Conservation (phyloP, 2,888 invertebrate species). For the Deilephila porcellus region DNA sequence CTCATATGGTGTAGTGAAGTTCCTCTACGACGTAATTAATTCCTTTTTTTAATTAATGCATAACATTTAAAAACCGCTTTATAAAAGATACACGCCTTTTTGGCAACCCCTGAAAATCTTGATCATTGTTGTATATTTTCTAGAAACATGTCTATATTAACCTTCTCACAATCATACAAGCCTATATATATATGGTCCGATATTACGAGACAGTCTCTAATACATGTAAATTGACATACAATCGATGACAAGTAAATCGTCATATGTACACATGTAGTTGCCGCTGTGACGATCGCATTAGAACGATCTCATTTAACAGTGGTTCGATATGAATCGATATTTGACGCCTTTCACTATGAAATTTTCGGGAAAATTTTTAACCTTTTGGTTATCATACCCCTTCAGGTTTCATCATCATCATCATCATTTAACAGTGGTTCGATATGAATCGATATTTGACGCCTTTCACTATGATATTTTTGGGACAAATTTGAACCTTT, state of each 20-base stretch:
- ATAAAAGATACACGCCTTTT: too few species aligned
- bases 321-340: background rate
- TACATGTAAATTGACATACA: background rate
- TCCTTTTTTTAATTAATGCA: too few species aligned
- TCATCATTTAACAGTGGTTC: background rate
- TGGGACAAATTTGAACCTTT: background rate
- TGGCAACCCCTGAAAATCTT: too few species aligned
- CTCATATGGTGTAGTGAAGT: too few species aligned
- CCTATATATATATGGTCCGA: too few species aligned
- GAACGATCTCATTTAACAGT: constrained; percentile 16
- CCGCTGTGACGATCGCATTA: background rate
- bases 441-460: constrained; percentile 6
- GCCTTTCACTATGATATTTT: constrained; percentile 19
- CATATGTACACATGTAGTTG: constrained; percentile 9
- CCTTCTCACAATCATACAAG: too few species aligned
- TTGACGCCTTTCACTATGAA: constrained; percentile 27
- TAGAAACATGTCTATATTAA: too few species aligned
- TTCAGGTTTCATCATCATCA: too few species aligned
- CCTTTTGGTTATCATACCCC: background rate
- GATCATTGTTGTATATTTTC: too few species aligned
- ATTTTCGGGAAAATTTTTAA: background rate
- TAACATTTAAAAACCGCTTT: too few species aligned
- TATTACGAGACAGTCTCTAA: background rate
- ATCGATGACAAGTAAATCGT: background rate
- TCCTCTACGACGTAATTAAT: too few species aligned